Evolutionary conservation across 2,888 invertebrate species (phyloP), one percentile per base, ranked within the genome.

Genomic region (Acholoe squamosa): DNA sequence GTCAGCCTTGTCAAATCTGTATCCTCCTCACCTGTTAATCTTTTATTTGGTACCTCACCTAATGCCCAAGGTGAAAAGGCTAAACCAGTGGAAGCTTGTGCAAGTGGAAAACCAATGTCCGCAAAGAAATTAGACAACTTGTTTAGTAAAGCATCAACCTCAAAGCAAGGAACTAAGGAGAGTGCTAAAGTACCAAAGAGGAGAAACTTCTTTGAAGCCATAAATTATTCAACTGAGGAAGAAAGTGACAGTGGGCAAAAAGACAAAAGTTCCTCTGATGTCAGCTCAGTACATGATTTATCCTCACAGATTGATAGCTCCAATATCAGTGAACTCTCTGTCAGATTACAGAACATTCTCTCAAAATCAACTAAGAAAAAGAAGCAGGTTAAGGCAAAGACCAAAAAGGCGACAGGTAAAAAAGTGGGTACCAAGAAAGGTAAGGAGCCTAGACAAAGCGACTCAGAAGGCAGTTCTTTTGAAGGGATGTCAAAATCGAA

Each of bases 141-240:
- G 25, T 14, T 43, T 43, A 80, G 12, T 25, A 16, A 76, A 76
- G 25, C 25, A 76, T 14, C 16, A 31, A 76, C 25, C 76, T 28
- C 28, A n/a, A 76, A 76, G 28, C 71, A n/a, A 71, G 61, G 33
- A 33, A 5, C 34, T 3, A 33, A 80, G 19, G 0, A 0, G 22
- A 80, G 34, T 34, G 34, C 80, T 43, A 34, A 34, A 0, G 22
- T 22, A 10, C 22, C 89, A 71, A 31, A 22, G 16, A 22, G 67
- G n/a, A 89, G 34, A n/a, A 61, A 89, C 10, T 67, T 89, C 56
- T 67, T 89, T 89, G 89, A 89, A 1, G 22, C 25, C 34, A 10
- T 89, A 0, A 31, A 89, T n/a, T 89, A 33, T 89, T 89, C 89
- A 54, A 67, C 71, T 31, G 89, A 89, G 16, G 61, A 61, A 67